phyloP scores from a whole-genome alignment of 2,888 invertebrate species.

The Blastobasis adustella region DNA sequence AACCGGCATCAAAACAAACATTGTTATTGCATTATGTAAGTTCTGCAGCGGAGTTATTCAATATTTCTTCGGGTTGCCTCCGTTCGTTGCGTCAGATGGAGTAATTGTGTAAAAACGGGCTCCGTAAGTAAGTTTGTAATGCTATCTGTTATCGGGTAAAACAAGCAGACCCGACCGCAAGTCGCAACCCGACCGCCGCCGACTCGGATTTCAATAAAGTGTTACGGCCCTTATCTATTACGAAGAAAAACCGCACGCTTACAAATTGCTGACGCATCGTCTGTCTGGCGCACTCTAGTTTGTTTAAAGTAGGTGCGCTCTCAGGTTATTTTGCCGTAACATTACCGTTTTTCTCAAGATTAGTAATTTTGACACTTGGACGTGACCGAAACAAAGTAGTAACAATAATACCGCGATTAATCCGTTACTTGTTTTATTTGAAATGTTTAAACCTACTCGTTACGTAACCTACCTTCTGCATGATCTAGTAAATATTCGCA shows the following conservation, averaged over 20 bases:
- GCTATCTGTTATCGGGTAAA: background rate
- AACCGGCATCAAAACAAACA: background rate
- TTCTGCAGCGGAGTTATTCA: background rate
- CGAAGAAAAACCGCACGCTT: background rate
- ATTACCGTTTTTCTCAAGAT: no score
- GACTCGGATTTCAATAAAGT: background rate
- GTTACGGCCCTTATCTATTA: background rate
- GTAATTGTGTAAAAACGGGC: background rate
- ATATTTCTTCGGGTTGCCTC: background rate
- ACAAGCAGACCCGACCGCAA: background rate
- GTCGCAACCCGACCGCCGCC: background rate
- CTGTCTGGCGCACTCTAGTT: no score
- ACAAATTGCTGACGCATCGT: background rate
- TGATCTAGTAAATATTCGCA: no score
- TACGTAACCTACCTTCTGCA: no score
- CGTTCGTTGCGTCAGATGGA: background rate
- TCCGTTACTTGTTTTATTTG: no score
- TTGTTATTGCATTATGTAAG: slow-evolving; percentile 1
- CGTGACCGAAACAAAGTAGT: no score
- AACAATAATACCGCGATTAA: no score
- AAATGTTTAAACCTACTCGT: no score
- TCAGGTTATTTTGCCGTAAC: no score
- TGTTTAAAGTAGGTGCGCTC: no score
- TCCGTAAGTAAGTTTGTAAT: no score
- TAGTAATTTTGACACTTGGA: no score